Base-by-base conservation (phyloP, 1,140 invertebrate genomes). In the Oppia nitens region DNA sequence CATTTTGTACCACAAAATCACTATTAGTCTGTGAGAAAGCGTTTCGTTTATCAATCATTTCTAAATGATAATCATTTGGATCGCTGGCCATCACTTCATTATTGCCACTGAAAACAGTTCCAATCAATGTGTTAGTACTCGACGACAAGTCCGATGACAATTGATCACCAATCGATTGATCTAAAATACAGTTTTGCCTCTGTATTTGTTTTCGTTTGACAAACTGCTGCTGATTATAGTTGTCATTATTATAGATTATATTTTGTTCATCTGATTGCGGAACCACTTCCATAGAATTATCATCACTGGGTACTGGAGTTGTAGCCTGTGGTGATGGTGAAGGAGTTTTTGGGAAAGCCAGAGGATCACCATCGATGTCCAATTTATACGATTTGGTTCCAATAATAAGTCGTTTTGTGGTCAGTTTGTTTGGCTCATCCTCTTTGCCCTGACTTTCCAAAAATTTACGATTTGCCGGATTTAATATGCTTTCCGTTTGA, bases 391-490 rank as follows among this genome's bases (percentile, higher is more conserved):
- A 53, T 21, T 56, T 56, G 32, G 55, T 17, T 3, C 55, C 55
- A 26, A 56, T 56, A n/a, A 56, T 29, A 17, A 56, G 28, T 9
- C n/a, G 32, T 49, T 56, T 56, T 20, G 55, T n/a, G n/a, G 4
- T n/a, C 53, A 21, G 17, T 20, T 51, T 25, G 11, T 66, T 57
- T 40, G 66, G 66, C 11, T 66, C 65, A 27, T 63, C 63, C 51
- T 68, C 67, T 45, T 64, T 63, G 17, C 75, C 70, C 55, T 75
- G 73, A 54, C 68, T 71, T 56, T 77, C 74, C 57, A 77, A 68
- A 68, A 74, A 78, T 53, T 73, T 69, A 47, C 76, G 67, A 62
- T 76, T 78, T 56, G 76, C 75, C 11, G 76, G 76, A 3, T 73
- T 76, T 21, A 78, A 61, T 29, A 78, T 76, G 62, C 67, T 69